phyloP scores from a whole-genome alignment of 2,888 invertebrate species.

The Caenorhabditis zanzibari region DNA sequence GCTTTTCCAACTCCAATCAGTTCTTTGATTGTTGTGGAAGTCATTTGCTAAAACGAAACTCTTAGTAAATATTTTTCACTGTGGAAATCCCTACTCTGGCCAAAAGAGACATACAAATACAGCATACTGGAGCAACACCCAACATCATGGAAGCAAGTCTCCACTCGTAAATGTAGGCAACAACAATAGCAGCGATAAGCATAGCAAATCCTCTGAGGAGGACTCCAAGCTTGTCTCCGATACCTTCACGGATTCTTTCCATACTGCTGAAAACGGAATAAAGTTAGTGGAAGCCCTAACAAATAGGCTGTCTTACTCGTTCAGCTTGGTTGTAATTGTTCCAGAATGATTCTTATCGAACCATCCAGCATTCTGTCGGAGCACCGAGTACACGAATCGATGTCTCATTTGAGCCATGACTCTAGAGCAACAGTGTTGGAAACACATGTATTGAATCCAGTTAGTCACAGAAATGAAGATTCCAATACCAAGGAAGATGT shows the following conservation, averaged over 20 bases:
- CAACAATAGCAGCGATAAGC: slow-evolving; percentile 74
- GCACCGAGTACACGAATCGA: slow-evolving; percentile 72
- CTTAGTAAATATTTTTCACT: no score
- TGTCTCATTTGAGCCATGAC: slow-evolving; percentile 75
- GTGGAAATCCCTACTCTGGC: slow-evolving; percentile 73
- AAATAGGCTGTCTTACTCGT: slow-evolving; percentile 69
- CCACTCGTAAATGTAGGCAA: slow-evolving; percentile 79
- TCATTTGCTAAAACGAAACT: slow-evolving; percentile 77
- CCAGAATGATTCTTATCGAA: slow-evolving; percentile 79
- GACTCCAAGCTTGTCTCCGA: slow-evolving; percentile 80
- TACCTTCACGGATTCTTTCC: slow-evolving; percentile 75
- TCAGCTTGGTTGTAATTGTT: slow-evolving; percentile 75
- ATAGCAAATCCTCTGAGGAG: slow-evolving; percentile 77
- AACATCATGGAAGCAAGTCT: slow-evolving; percentile 77
- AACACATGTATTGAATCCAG: slow-evolving; percentile 79
- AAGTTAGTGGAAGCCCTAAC: not conserved
- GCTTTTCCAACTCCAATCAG: slow-evolving; percentile 76
- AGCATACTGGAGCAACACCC: slow-evolving; percentile 76
- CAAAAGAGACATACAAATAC: slow-evolving; percentile 77
- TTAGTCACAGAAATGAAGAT: slow-evolving; percentile 73
- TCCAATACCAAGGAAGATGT: slow-evolving; percentile 79
- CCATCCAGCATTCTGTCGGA: slow-evolving; percentile 80
- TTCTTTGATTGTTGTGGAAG: slow-evolving; percentile 73
- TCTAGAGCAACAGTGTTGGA: slow-evolving; percentile 76
- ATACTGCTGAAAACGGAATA: slow-evolving; percentile 58